A percentile compares a stretch with the other conserved stretches of the same genome.
These are phyloP conservation scores for Drosophila atroscutellata DNA, from an alignment of 2,888 invertebrate species.

Conservation along the genomic window DNA sequence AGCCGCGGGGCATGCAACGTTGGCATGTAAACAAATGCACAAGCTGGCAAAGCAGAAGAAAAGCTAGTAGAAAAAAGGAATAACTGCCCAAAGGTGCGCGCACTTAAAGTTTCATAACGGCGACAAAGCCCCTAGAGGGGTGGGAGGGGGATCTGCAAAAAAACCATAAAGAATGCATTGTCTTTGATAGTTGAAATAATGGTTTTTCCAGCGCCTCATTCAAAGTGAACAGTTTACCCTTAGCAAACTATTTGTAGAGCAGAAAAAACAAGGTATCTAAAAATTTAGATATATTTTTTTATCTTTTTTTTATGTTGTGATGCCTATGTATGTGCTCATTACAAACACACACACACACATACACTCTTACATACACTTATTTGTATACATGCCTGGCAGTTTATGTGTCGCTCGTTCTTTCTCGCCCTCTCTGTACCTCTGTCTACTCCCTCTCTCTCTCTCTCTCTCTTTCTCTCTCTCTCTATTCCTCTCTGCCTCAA, in stretches of 20 bases:
- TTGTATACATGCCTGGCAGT: constrained; percentile 33
- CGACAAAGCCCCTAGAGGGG: constrained; percentile 35
- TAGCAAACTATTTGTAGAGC: constrained; percentile 13
- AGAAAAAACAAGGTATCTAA: constrained; percentile 17
- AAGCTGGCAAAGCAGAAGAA: constrained; percentile 2
- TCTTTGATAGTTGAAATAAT: constrained; percentile 43
- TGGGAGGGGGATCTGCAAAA: neutral
- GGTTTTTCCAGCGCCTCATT: constrained; percentile 60
- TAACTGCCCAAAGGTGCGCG: constrained; percentile 57
- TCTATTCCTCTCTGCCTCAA: constrained; percentile 1
- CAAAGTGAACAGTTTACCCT: constrained; percentile 43
- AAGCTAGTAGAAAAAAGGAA: neutral
- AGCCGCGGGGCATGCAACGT: constrained; percentile 51
- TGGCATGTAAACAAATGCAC: constrained; percentile 68
- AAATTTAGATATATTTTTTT: constrained; percentile 16
- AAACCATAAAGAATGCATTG: constrained; percentile 5
- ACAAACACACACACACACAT: constrained; percentile 44
- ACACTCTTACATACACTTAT: constrained; percentile 11
- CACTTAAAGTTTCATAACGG: constrained; percentile 74
- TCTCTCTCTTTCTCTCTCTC: neutral
- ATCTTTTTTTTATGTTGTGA: constrained; percentile 44
- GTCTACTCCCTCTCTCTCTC: neutral
- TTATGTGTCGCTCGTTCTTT: constrained; percentile 32
- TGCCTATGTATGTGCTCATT: constrained; percentile 47
- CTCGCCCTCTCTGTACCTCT: constrained; percentile 5